A percentile compares a stretch with the other conserved stretches of the same genome.
phyloP scores from a whole-genome alignment of 1,140 invertebrate species.

The Zaprionus davidi region DNA sequence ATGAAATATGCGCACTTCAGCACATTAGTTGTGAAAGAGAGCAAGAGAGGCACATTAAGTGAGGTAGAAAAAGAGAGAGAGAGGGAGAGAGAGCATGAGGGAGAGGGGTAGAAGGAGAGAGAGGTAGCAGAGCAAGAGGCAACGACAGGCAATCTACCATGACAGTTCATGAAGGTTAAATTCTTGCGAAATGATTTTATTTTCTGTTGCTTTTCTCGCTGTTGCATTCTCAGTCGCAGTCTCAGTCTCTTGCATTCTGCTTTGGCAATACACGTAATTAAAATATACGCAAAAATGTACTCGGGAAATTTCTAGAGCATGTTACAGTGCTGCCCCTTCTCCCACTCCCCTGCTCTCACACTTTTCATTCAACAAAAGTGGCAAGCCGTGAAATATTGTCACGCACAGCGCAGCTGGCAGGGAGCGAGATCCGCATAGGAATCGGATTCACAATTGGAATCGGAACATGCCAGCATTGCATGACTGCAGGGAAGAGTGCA shows the following conservation, averaged over 20 bases:
- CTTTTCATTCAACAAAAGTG: constrained; percentile 43
- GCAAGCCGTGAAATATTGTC: constrained; percentile 71
- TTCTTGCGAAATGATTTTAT: constrained; percentile 73
- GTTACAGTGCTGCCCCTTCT: constrained; percentile 11
- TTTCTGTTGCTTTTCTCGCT: constrained; percentile 11
- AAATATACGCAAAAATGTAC: constrained; percentile 63
- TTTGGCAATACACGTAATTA: constrained; percentile 55
- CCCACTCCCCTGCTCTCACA: neutral
- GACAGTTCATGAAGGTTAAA: constrained; percentile 78
- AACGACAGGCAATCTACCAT: constrained; percentile 68
- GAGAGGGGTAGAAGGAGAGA: neutral
- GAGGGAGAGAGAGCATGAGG: neutral
- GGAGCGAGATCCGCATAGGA: constrained; percentile 5
- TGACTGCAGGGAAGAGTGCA: neutral
- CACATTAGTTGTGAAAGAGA: constrained; percentile 32
- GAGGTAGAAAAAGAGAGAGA: neutral
- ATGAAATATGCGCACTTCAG: constrained; percentile 61
- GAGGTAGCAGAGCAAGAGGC: neutral
- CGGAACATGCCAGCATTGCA: constrained; percentile 14
- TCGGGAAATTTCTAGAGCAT: constrained; percentile 64
- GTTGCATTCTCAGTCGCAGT: neutral
- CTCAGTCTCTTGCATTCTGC: constrained; percentile 1
- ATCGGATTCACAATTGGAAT: neutral
- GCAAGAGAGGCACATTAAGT: neutral
- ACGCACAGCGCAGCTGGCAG: constrained; percentile 51